Evolutionary conservation across 2,888 invertebrate species (phyloP).

Genomic region (Exocentrus adspersus): DNA sequence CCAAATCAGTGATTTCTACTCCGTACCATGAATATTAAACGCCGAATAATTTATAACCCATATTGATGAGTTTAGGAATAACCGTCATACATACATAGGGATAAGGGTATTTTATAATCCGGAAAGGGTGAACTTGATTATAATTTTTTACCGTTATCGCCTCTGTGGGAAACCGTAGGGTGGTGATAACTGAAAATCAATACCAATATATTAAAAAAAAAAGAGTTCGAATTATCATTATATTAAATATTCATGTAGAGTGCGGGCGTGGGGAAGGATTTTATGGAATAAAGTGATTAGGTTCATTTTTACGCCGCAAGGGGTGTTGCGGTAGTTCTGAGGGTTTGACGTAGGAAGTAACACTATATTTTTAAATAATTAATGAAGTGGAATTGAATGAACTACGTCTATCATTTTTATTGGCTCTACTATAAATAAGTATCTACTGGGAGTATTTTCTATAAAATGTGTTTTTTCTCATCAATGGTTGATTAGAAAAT

Average conservation of each 20-base stretch:
- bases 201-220: constrained; percentile 14
- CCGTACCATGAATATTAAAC: constrained; percentile 17
- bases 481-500: not conserved
- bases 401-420: too few relatives aligned
- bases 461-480: too few relatives aligned
- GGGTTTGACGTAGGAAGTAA: too few relatives aligned
- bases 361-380: too few relatives aligned
- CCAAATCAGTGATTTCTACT: not conserved
- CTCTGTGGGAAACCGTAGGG: constrained; percentile 3
- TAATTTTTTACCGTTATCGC: constrained; percentile 22
- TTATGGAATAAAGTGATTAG: not conserved
- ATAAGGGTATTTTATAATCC: not conserved
- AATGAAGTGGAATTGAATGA: too few relatives aligned
- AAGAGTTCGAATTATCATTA: constrained; percentile 8
- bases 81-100: constrained; percentile 10
- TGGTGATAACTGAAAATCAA: constrained; percentile 20
- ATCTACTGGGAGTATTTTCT: not conserved
- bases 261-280: not conserved
- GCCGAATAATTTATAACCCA: constrained; percentile 17
- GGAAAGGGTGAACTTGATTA: constrained; percentile 22
- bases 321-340: not conserved
- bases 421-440: too few relatives aligned
- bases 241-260: not conserved
- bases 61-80: constrained; percentile 15
- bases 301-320: not conserved